Evolutionary conservation across 2,888 invertebrate genomes (phyloP).

Genomic region (Hirtodrosophila trivittata): DNA sequence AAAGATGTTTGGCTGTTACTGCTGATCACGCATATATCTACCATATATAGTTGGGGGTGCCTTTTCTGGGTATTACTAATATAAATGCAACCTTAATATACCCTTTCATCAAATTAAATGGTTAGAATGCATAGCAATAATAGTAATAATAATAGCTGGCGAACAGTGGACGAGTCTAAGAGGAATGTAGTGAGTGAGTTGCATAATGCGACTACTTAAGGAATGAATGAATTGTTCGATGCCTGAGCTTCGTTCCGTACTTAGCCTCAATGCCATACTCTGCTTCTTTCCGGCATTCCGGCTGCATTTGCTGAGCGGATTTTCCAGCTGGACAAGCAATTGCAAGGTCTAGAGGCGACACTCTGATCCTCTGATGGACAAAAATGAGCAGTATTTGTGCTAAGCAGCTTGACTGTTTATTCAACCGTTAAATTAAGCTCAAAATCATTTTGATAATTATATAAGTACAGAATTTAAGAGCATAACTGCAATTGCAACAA

Average conservation of each 20-base stretch:
- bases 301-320: conserved; percentile 54
- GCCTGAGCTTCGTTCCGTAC: background rate
- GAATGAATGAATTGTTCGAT: conserved; percentile 1
- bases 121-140: too few species aligned
- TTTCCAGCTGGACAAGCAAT: conserved; percentile 59
- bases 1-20: too few species aligned
- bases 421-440: conserved; percentile 45
- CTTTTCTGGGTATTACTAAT: too few species aligned
- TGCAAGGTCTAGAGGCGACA: conserved; percentile 4
- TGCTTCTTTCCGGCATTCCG: background rate
- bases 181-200: too few species aligned
- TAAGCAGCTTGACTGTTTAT: conserved; percentile 14
- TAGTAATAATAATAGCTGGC: too few species aligned
- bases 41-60: too few species aligned
- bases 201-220: background rate
- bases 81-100: too few species aligned
- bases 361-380: conserved; percentile 2
- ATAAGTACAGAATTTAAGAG: conserved; percentile 51
- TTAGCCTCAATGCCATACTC: background rate
- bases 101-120: too few species aligned
- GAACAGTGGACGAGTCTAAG: too few species aligned
- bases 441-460: conserved; percentile 18
- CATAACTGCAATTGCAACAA: conserved; percentile 18
- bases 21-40: too few species aligned
- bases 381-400: conserved; percentile 7